Evolutionary conservation across 2,113 vertebrate species (phyloP), one percentile per base, ranked within the genome.

Genomic region (Tachysurus vachellii): DNA sequence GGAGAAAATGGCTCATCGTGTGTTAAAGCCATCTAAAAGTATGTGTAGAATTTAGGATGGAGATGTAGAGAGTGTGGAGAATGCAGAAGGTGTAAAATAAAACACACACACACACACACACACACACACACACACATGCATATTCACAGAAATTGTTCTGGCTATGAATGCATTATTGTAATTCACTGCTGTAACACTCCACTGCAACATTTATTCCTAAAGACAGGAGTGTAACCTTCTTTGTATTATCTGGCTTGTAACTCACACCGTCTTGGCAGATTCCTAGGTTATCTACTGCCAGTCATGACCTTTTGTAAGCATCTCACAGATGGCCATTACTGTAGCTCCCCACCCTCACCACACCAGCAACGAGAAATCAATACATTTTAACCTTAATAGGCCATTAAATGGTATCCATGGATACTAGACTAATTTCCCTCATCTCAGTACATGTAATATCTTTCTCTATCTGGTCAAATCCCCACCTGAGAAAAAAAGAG

Each of bases 361-460:
- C 31, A 44, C 56, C 11, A 81, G n/a, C 76, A 86, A 66, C 62
- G 88, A 36, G 88, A 88, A 89, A 82, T 92, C 88, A 53, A 92
- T 92, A 89, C 87, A 92, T 93, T 89, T 91, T 89, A 88, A 89
- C 90, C 66, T 42, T 85, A 88, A 88, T 77, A 85, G 86, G 88
- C 81, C 68, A 91, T 89, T 90, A 89, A 91, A 91, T 80, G 83
- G 90, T 91, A 91, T 88, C 88, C 89, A 92, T 73, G 75, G 91
- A 91, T 86, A 94, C 91, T 87, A 88, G 62, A 50, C 75, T 82
- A 84, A 26, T 77, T 66, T 80, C 82, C 85, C 73, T 79, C 77
- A 5, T 75, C 75, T 56, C 70, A n/a, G 68, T 61, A 85, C 70
- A 68, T 50, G 53, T 70, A 88, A 90, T 73, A 88, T 68, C 23